These are phyloP conservation scores for Drosophila malerkotliana DNA, from an alignment of 1,140 invertebrate genomes.

Conservation along the genomic window DNA sequence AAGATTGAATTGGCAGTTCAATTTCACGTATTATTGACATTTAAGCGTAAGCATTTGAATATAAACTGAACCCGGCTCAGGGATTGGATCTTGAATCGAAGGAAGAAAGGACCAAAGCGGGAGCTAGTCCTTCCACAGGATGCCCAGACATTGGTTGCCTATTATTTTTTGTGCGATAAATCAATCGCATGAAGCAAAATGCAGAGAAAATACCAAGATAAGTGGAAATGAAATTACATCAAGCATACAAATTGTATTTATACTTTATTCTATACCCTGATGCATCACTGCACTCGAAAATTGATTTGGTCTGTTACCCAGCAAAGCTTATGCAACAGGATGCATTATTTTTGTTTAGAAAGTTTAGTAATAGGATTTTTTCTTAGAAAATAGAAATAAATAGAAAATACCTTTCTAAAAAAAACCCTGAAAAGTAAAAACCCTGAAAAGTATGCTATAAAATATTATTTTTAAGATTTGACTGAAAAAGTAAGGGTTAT, in stretches of 20 bases:
- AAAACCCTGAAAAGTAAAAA: too few species aligned
- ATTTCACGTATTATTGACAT: slow-evolving; percentile 82
- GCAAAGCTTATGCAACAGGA: slow-evolving; percentile 2
- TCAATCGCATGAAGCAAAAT: slow-evolving; percentile 66
- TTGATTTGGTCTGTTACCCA: slow-evolving; percentile 16
- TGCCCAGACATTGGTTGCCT: slow-evolving; percentile 63
- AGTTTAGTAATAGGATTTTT: too few species aligned
- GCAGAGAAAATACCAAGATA: slow-evolving; percentile 59
- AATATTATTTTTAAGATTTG: too few species aligned
- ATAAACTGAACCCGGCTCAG: slow-evolving; percentile 55
- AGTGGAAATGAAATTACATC: slow-evolving; percentile 58
- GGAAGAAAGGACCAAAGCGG: slow-evolving; percentile 9
- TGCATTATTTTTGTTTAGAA: not conserved
- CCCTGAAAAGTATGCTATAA: too few species aligned
- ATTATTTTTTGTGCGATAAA: slow-evolving; percentile 71
- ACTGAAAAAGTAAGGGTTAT: too few species aligned
- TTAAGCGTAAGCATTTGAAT: slow-evolving; percentile 69
- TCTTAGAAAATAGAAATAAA: too few species aligned
- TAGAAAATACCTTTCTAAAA: too few species aligned
- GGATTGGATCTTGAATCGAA: slow-evolving; percentile 33
- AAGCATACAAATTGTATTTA: slow-evolving; percentile 57
- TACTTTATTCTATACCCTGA: slow-evolving; percentile 45
- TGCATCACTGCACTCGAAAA: slow-evolving; percentile 39
- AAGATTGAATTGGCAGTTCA: slow-evolving; percentile 81
- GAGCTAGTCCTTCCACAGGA: slow-evolving; percentile 32